phyloP scores from a whole-genome alignment of 2,888 invertebrate genomes.

The Sinotaia quadrata region DNA sequence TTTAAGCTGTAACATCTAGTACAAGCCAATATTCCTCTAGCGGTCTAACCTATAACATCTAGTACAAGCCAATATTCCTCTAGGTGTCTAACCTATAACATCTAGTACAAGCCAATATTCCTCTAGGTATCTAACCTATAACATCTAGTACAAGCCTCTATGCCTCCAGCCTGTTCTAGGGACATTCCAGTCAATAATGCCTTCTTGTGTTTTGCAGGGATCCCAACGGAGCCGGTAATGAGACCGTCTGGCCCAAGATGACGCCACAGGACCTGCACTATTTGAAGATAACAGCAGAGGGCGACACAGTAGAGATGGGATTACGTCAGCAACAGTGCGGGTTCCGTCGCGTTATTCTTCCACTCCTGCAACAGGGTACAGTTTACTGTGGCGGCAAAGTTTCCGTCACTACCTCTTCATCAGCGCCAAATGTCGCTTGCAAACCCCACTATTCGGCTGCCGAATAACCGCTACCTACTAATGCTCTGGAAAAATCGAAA shows the following conservation, averaged over 20 bases:
- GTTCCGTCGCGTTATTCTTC: slow-evolving; percentile 47
- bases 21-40: too few relatives aligned
- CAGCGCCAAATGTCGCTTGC: background rate
- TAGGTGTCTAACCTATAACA: too few relatives aligned
- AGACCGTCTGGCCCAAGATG: slow-evolving; percentile 39
- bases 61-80: too few relatives aligned
- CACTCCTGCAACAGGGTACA: slow-evolving; percentile 30
- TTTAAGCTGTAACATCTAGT: too few relatives aligned
- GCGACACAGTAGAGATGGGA: slow-evolving; percentile 35
- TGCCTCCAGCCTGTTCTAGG: too few relatives aligned
- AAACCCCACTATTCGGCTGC: background rate
- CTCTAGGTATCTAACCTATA: too few relatives aligned
- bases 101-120: too few relatives aligned
- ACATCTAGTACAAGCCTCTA: too few relatives aligned
- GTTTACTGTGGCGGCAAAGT: background rate
- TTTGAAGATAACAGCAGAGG: slow-evolving; percentile 35
- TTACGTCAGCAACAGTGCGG: slow-evolving; percentile 47
- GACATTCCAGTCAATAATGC: too few relatives aligned
- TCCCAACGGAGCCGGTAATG: slow-evolving; percentile 25
- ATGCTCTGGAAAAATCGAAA: too few relatives aligned
- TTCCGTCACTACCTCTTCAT: background rate
- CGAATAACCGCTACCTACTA: slow-evolving; percentile 7
- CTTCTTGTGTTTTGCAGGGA: slow-evolving; percentile 16
- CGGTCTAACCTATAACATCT: too few relatives aligned
- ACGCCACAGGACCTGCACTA: slow-evolving; percentile 34